Percentiles rank a stretch among this genome's conserved stretches.
These are phyloP conservation scores for Temnothorax rugatulus DNA, from an alignment of 2,888 invertebrate species.

Conservation along the genomic window DNA sequence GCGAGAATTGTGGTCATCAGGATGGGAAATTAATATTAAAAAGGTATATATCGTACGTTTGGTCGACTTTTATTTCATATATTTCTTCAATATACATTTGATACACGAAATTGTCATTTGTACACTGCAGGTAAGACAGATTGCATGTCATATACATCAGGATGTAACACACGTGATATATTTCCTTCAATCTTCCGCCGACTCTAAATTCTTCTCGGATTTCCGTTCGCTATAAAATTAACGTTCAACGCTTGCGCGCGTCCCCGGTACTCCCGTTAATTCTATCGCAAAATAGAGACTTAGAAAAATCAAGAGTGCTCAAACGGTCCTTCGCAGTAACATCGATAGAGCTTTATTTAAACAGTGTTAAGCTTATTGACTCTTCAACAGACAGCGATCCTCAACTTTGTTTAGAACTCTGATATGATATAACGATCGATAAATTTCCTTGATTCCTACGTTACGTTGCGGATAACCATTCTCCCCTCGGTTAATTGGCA, in stretches of 20 bases:
- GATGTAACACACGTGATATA: conserved; percentile 50
- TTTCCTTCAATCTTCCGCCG: conserved; percentile 16
- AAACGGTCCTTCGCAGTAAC: conserved; percentile 14
- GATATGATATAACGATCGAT: conserved; percentile 45
- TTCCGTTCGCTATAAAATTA: conserved; percentile 35
- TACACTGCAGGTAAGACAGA: conserved; percentile 63
- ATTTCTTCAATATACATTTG: conserved; percentile 64
- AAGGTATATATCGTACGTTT: conserved; percentile 28
- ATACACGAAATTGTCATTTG: conserved; percentile 67
- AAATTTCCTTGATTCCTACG: conserved; percentile 13
- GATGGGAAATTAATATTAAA: background rate
- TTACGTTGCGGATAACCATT: conserved; percentile 4
- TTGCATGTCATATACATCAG: conserved; percentile 62
- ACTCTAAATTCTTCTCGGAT: background rate
- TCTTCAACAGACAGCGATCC: conserved; percentile 25
- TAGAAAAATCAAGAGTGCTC: conserved; percentile 19
- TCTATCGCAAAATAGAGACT: conserved; percentile 19
- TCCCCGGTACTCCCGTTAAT: background rate
- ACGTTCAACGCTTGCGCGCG: background rate
- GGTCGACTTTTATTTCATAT: conserved; percentile 71
- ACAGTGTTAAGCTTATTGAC: conserved; percentile 35
- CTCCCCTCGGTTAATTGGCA: background rate
- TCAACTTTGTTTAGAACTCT: conserved; percentile 44
- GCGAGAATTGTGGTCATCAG: background rate
- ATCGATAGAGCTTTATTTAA: conserved; percentile 24